Evolutionary conservation across 2,888 invertebrate species (phyloP).

Genomic region (Cosmorhoe ocellata): DNA sequence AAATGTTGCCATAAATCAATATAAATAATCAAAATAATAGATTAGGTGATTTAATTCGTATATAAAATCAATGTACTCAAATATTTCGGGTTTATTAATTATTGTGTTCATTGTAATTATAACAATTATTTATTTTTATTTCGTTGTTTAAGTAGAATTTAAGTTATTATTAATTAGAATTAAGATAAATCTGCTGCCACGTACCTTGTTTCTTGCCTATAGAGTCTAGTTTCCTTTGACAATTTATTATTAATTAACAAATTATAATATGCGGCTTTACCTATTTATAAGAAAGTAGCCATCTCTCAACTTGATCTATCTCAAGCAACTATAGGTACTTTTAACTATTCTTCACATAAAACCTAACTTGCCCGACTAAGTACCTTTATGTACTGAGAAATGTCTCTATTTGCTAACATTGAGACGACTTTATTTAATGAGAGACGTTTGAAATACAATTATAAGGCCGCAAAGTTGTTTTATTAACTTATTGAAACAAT

Average conservation of each 20-base stretch:
- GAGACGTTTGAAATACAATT: too few species aligned
- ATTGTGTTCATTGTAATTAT: conserved; percentile 27
- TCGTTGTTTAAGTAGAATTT: conserved; percentile 12
- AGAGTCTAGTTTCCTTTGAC: conserved; percentile 24
- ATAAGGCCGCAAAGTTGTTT: too few species aligned
- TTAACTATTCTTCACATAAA: too few species aligned
- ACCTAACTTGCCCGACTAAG: too few species aligned
- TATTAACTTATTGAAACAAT: too few species aligned
- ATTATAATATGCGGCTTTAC: too few species aligned
- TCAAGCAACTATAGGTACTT: too few species aligned
- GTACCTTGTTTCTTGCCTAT: conserved; percentile 38
- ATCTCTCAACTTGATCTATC: too few species aligned
- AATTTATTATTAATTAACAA: not conserved
- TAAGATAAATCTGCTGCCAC: conserved; percentile 30
- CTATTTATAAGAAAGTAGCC: too few species aligned
- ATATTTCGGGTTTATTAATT: conserved; percentile 14
- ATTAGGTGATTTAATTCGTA: not conserved
- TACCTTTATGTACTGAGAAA: too few species aligned
- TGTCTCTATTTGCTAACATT: too few species aligned
- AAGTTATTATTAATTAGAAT: conserved; percentile 7
- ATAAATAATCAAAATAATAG: not conserved
- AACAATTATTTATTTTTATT: conserved; percentile 20
- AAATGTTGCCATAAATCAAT: conserved; percentile 20
- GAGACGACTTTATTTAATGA: too few species aligned
- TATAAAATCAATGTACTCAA: conserved; percentile 13